Percentiles rank a stretch among this genome's conserved stretches.
Evolutionary conservation across 1,140 invertebrate species (phyloP).

Genomic region (Drosophila nigromelanica): DNA sequence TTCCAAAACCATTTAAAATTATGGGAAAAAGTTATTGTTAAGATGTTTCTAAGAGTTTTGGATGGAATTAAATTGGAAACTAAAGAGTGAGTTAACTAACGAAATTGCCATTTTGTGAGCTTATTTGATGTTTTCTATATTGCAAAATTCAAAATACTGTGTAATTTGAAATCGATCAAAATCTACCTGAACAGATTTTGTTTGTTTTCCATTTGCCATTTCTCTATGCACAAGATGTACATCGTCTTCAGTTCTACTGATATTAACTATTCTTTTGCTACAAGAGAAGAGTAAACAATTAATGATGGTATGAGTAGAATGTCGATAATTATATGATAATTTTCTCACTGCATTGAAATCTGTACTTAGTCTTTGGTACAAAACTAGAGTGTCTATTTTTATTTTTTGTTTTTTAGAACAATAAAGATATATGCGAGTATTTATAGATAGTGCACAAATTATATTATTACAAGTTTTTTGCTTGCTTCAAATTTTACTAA

Average conservation of each 20-base stretch:
- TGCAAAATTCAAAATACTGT: slow-evolving; percentile 55
- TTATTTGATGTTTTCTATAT: slow-evolving; percentile 30
- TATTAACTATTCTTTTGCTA: slow-evolving; percentile 89
- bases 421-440: too few relatives aligned
- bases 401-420: too few relatives aligned
- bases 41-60: background rate
- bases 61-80: slow-evolving; percentile 48
- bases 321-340: slow-evolving; percentile 41
- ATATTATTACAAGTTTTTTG: too few relatives aligned
- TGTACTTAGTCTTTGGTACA: slow-evolving; percentile 45
- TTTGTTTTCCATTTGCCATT: slow-evolving; percentile 87
- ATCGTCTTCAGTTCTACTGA: slow-evolving; percentile 90
- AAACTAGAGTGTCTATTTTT: slow-evolving; percentile 5
- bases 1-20: background rate
- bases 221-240: slow-evolving; percentile 88
- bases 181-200: slow-evolving; percentile 88
- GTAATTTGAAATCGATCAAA: slow-evolving; percentile 73
- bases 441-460: too few relatives aligned
- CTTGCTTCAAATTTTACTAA: too few relatives aligned
- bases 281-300: slow-evolving; percentile 84
- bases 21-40: background rate
- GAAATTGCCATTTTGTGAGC: slow-evolving; percentile 59
- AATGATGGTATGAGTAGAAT: slow-evolving; percentile 64
- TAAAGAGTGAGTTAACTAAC: slow-evolving; percentile 53
- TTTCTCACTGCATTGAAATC: slow-evolving; percentile 30